A percentile compares a stretch with the other conserved stretches of the same genome.
These are phyloP conservation scores for Drymonia ruficornis DNA, from an alignment of 2,888 invertebrate species.

Conservation along the genomic window DNA sequence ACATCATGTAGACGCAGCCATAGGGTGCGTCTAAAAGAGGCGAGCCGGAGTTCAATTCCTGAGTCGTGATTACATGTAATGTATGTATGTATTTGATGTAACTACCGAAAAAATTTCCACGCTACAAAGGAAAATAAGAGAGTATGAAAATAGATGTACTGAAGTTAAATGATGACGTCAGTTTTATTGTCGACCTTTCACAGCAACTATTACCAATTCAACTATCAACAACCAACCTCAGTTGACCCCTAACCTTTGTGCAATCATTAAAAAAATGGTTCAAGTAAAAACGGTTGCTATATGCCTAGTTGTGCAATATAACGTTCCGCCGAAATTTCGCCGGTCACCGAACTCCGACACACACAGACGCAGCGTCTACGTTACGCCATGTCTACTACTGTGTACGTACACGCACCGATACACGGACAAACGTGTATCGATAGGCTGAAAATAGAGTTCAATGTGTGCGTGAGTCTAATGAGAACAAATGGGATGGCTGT, in stretches of 20 bases:
- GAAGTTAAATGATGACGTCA: no score
- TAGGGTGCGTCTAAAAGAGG: no score
- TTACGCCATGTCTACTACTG: conserved; percentile 42
- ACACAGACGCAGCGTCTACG: conserved; percentile 46
- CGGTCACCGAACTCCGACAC: conserved; percentile 51
- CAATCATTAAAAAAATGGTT: neutral
- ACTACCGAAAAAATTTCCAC: no score
- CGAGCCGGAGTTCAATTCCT: no score
- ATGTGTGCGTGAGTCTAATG: conserved; percentile 44
- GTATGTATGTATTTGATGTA: no score
- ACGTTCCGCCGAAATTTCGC: conserved; percentile 56
- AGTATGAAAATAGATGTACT: no score
- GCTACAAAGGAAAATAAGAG: no score
- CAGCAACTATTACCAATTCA: neutral
- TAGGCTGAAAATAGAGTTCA: conserved; percentile 34
- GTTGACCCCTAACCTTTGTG: neutral
- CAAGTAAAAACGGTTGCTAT: conserved; percentile 18
- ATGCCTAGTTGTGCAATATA: conserved; percentile 55
- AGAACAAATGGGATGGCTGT: conserved; percentile 51
- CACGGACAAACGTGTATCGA: conserved; percentile 21
- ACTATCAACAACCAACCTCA: neutral
- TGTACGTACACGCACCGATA: conserved; percentile 45
- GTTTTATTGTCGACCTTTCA: no score
- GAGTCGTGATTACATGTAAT: no score
- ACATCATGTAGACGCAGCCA: no score